phyloP scores from a whole-genome alignment of 2,113 vertebrate species.

The Campylorhamphus procurvoides region DNA sequence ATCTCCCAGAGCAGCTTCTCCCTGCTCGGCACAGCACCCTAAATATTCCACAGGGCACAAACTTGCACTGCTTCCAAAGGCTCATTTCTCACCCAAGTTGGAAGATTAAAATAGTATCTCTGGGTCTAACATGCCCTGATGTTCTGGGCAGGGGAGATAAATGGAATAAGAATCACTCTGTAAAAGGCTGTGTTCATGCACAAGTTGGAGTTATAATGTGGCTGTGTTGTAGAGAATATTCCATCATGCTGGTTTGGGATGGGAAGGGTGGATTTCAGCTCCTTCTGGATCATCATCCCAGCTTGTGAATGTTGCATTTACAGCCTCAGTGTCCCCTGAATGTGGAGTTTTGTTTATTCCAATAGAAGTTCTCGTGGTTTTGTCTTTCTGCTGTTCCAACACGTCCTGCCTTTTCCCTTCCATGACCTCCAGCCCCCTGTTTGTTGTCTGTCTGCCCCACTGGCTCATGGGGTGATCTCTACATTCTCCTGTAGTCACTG shows the following conservation, averaged over 20 bases:
- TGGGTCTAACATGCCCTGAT: not conserved
- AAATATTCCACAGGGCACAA: not conserved
- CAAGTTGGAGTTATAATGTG: not conserved
- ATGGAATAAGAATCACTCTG: not conserved
- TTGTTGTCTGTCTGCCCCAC: not conserved
- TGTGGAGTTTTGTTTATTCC: not conserved
- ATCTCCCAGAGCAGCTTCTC: not conserved
- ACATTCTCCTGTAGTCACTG: not conserved
- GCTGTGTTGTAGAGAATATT: not conserved
- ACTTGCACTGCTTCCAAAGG: not conserved
- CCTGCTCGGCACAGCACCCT: not conserved
- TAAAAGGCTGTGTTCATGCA: not conserved
- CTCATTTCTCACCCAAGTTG: not conserved
- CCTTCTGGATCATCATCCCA: not conserved
- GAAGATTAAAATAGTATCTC: not conserved
- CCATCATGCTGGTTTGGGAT: not conserved
- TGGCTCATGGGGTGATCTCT: not conserved
- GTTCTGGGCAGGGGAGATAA: not conserved
- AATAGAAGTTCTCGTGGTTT: rapidly evolving
- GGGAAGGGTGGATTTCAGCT: not conserved
- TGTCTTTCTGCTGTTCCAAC: not conserved
- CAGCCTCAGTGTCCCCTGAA: not conserved
- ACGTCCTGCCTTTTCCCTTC: not conserved
- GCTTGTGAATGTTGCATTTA: not conserved
- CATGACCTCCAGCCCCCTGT: not conserved